phyloP scores from a whole-genome alignment of 2,113 vertebrate genomes.

The Diadophis punctatus region DNA sequence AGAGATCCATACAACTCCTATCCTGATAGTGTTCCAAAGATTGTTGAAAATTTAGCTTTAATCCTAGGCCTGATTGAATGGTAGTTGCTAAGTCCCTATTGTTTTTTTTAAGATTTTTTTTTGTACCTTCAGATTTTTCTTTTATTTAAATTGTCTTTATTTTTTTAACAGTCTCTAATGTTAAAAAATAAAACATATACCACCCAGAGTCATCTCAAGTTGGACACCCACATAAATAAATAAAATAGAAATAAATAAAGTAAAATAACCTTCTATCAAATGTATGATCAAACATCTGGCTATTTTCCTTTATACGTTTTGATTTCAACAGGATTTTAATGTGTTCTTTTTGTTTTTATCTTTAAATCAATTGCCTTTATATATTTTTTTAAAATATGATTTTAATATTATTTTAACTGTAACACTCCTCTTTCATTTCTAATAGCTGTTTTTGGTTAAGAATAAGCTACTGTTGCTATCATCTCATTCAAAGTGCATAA shows the following conservation, averaged over 20 bases:
- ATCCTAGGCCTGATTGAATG: not conserved
- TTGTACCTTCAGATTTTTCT: not conserved
- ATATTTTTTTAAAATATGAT: not conserved
- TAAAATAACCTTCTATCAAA: not conserved
- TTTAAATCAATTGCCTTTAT: not conserved
- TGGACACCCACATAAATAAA: not conserved
- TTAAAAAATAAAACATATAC: not conserved
- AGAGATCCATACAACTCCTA: not conserved
- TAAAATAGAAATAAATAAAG: not conserved
- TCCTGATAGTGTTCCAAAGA: not conserved
- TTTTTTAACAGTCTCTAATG: not conserved
- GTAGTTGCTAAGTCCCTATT: not conserved
- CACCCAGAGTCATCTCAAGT: not conserved
- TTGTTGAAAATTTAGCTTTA: not conserved
- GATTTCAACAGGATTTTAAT: not conserved
- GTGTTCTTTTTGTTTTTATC: not conserved
- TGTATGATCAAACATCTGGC: not conserved
- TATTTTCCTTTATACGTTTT: not conserved
- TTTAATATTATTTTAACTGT: not conserved
- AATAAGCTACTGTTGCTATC: conserved; percentile 15
- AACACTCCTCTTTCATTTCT: not conserved
- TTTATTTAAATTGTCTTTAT: not conserved
- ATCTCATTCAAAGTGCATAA: conserved; percentile 19
- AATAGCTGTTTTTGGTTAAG: not conserved
- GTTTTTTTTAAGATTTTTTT: not conserved